phyloP scores from a whole-genome alignment of 2,888 invertebrate species.

The Acleris cristana region DNA sequence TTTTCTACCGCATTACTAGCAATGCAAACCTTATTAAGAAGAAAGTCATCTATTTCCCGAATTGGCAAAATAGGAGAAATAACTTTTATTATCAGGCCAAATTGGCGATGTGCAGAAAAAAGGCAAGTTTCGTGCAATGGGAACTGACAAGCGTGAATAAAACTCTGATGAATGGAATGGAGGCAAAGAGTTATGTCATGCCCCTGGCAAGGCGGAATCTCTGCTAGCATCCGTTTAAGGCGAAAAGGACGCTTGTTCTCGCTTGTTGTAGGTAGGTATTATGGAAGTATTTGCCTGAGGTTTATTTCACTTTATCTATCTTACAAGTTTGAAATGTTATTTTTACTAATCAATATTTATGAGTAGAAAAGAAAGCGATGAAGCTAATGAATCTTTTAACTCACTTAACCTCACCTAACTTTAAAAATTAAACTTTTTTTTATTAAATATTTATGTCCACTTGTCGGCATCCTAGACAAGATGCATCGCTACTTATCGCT shows the following conservation, averaged over 20 bases:
- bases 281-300: not conserved
- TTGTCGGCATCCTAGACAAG: too few species aligned
- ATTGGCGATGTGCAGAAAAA: conserved; percentile 17
- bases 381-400: too few species aligned
- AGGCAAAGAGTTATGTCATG: conserved; percentile 29
- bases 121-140: conserved; percentile 17
- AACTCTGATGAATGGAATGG: conserved; percentile 31
- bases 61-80: conserved; percentile 3
- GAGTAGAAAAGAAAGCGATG: too few species aligned
- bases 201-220: conserved; percentile 12
- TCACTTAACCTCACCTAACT: too few species aligned
- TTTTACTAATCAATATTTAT: too few species aligned
- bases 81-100: conserved; percentile 1
- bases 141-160: conserved; percentile 32
- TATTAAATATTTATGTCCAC: too few species aligned
- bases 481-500: too few species aligned
- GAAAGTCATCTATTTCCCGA: conserved; percentile 17
- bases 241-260: not conserved
- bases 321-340: too few species aligned
- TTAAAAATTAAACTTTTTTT: too few species aligned
- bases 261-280: not conserved
- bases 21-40: not conserved
- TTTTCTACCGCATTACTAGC: too few species aligned
- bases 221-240: not conserved
- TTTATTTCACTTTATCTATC: not conserved